Conservation (phyloP, 2,113 vertebrate genomes). For the Vombatus ursinus region DNA sequence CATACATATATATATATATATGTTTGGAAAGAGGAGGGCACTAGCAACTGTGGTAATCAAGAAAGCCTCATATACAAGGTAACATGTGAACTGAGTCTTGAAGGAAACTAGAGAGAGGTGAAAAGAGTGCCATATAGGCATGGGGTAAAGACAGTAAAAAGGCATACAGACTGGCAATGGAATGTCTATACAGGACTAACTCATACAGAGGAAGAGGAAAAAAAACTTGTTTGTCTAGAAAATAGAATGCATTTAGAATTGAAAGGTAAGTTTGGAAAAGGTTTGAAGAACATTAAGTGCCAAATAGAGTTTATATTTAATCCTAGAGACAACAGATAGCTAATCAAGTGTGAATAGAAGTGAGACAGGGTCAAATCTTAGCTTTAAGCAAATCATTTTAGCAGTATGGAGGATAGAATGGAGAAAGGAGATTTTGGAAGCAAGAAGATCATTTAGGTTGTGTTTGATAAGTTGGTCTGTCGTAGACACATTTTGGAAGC, state of each 20-base stretch:
- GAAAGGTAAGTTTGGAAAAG: too few relatives aligned
- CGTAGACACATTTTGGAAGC: not conserved
- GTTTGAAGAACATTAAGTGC: not conserved
- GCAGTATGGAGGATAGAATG: not conserved
- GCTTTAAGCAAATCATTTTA: not conserved
- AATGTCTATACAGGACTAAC: not conserved
- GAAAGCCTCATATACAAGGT: not conserved
- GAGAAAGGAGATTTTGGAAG: not conserved
- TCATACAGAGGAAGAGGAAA: not conserved
- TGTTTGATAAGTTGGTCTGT: not conserved
- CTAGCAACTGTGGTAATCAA: not conserved
- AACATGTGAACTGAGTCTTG: not conserved
- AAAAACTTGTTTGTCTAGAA: not conserved
- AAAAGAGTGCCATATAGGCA: not conserved
- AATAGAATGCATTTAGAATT: too few relatives aligned
- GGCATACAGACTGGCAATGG: not conserved
- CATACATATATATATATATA: not conserved
- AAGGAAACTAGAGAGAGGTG: not conserved
- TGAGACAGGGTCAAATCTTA: not conserved
- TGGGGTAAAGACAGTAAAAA: not conserved
- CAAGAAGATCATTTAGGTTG: not conserved
- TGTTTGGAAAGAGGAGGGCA: not conserved
- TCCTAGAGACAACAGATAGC: not conserved
- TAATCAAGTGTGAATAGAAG: not conserved
- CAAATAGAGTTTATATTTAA: not conserved